Evolutionary conservation across 2,113 vertebrate species (phyloP), one percentile per base, ranked within the genome.

Genomic region (Tetrao urogallus): DNA sequence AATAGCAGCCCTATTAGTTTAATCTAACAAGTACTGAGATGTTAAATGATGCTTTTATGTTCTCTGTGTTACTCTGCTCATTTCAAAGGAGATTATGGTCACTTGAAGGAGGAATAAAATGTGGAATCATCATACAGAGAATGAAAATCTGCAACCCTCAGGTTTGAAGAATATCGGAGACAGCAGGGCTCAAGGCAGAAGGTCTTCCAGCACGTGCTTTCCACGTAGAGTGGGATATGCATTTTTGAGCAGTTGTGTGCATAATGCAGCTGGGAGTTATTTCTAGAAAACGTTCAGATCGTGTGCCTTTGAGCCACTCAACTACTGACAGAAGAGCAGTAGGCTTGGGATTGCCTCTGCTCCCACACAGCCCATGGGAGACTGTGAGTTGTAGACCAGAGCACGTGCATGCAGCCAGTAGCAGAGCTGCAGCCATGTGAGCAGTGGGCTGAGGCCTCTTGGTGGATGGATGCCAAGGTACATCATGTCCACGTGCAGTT

Each of bases 81-180:
- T 91, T 73, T 69, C 80, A 66, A 74, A 88, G 48, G 27, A 82
- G 30, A 38, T 81, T 77, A 15, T 52, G 36, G 13, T 64, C 64
- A 58, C 42, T 76, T 84, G 58, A 73, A 69, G 42, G 60, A 73
- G 8, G 16, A 88, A 54, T 38, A 48, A 84, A 78, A 75, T 24
- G 24, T 40, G 38, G 84, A 90, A 25, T 71, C 22, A 13, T 63
- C 30, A 14, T 32, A 52, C 18, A 47, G 25, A 47, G 63, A 34
- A 10, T 27, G 60, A 77, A 90, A 88, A 77, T 58, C 14, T 4
- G 5, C 36, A 63, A 67, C 42, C 38, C 9, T 58, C 25, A 20
- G 16, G 47, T 69, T 11, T 67, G 70, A 38, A 72, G 58, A 32
- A 36, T 6, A 38, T 52, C 34, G 43, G 16, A 28, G 77, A 42